Base-by-base conservation (phyloP, 2,113 vertebrate species). In the Odontesthes bonariensis region DNA sequence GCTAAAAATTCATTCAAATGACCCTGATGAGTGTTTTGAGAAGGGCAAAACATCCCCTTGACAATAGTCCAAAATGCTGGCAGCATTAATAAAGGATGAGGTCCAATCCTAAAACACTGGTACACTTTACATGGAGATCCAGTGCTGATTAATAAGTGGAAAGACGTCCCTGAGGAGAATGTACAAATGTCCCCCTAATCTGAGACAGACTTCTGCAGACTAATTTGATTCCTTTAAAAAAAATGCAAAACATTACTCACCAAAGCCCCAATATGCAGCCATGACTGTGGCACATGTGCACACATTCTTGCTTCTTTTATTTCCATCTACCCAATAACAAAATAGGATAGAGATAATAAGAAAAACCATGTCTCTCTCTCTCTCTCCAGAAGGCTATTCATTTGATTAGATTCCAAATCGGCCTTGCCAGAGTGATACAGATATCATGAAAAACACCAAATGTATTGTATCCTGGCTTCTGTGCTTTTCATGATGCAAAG, bases 181-280 rank as follows among this genome's bases (percentile, higher is more conserved):
- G 17, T 60, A 46, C 68, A 75, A 78, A 75, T 52, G 23, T 74
- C 68, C 49, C 55, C 53, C 44, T 75, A 59, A 87, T 79, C 49
- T 46, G 20, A 76, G 52, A 60, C 46, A 77, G 47, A 73, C 46
- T 59, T 66, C 35, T 72, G 20, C 52, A 63, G 56, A 35, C 65
- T 77, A 49, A 72, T 77, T 70, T 68, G 61, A 77, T 60, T 69
- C 53, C 72, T 81, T 75, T 32, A 73, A 79, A 76, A 49, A 70
- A 75, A 75, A 52, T 60, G 5, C 31, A 64, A 65, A 44, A 35
- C 13, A 31, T 73, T 61, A 80, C 71, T 71, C 77, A 49, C 70
- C 9, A 19, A 61, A 55, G 27, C 68, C 57, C 40, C 57, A 67
- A 65, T 40, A 71, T 68, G 61, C 60, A 67, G 12, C 46, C 38